Evolutionary conservation across 2,888 invertebrate species (phyloP).

Genomic region (Catocala fraxini): DNA sequence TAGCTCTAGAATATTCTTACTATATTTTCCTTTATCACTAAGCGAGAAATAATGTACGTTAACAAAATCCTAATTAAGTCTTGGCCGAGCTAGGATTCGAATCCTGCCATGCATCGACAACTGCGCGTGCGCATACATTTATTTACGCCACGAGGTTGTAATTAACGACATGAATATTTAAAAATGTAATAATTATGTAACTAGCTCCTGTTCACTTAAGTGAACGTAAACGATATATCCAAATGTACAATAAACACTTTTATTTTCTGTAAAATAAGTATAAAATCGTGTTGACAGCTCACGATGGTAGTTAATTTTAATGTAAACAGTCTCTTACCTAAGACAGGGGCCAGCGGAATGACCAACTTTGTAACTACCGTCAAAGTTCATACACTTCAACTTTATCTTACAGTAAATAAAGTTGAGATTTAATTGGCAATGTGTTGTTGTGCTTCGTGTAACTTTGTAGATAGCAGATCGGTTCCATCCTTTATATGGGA

Average conservation of each 20-base stretch:
- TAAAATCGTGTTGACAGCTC: constrained; percentile 37
- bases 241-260: constrained; percentile 31
- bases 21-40: no score
- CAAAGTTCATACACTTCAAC: background rate
- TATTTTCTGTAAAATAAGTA: constrained; percentile 32
- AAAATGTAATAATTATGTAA: no score
- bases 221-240: constrained; percentile 16
- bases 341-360: constrained; percentile 47
- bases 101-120: no score
- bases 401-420: background rate
- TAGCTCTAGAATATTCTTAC: no score
- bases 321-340: constrained; percentile 57
- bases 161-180: no score
- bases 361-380: constrained; percentile 19
- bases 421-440: constrained; percentile 13
- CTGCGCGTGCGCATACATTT: no score
- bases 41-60: no score
- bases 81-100: no score
- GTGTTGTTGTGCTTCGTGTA: constrained; percentile 10
- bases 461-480: constrained; percentile 51
- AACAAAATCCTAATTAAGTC: no score
- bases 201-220: no score
- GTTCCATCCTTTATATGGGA: constrained; percentile 70
- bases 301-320: constrained; percentile 54
- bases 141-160: no score